phyloP scores from a whole-genome alignment of 2,888 invertebrate genomes.

The Brenthis daphne region DNA sequence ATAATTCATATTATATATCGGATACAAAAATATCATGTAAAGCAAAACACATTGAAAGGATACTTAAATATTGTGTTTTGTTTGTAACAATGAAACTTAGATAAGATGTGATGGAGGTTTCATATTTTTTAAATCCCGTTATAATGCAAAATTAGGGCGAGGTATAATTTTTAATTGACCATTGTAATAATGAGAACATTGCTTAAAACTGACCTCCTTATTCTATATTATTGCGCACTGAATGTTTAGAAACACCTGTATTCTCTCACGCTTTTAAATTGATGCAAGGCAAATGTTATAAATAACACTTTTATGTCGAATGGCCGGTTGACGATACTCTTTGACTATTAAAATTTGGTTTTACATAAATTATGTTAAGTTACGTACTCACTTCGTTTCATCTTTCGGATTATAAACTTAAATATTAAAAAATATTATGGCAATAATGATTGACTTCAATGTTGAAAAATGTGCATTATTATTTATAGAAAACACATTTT shows the following conservation, averaged over 20 bases:
- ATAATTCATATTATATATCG: no score
- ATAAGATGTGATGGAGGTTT: background rate
- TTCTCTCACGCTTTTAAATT: conserved; percentile 70
- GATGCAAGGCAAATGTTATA: conserved; percentile 35
- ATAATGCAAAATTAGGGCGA: conserved; percentile 50
- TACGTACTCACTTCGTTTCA: background rate
- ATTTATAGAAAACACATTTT: background rate
- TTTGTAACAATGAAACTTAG: background rate
- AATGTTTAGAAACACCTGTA: conserved; percentile 64
- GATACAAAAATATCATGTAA: no score
- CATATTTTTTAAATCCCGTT: conserved; percentile 32
- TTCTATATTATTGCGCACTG: conserved; percentile 52
- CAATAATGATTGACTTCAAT: background rate
- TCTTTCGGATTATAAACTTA: background rate
- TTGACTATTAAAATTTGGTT: background rate
- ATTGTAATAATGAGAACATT: conserved; percentile 75
- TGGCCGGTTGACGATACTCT: conserved; percentile 11
- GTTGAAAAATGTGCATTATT: background rate
- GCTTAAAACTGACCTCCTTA: conserved; percentile 68
- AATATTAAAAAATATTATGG: background rate
- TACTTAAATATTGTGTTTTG: background rate
- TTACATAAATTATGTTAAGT: background rate
- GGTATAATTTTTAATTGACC: conserved; percentile 67
- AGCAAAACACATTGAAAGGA: no score
- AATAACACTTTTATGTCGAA: conserved; percentile 16